phyloP scores from a whole-genome alignment of 1,140 invertebrate species.

The Ips nitidus region DNA sequence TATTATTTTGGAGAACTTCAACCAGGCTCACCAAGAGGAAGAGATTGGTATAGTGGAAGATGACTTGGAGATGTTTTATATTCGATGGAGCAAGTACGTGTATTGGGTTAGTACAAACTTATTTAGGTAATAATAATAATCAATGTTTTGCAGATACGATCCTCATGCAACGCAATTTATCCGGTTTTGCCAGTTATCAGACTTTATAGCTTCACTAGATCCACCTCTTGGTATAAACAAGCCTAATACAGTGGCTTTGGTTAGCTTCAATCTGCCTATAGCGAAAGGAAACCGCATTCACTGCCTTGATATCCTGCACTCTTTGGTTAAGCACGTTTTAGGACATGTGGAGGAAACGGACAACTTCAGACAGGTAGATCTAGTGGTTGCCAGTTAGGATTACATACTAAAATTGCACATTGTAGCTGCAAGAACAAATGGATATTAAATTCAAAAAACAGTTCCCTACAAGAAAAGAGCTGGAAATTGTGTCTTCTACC shows the following conservation, averaged over 20 bases:
- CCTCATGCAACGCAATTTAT: slow-evolving; percentile 96
- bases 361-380: slow-evolving; percentile 77
- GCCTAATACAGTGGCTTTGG: slow-evolving; percentile 92
- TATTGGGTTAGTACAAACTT: too few species aligned
- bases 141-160: slow-evolving; percentile 69
- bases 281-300: slow-evolving; percentile 94
- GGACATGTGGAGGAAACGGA: slow-evolving; percentile 94
- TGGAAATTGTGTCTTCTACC: slow-evolving; percentile 92
- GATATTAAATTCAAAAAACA: slow-evolving; percentile 95
- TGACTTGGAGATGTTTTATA: slow-evolving; percentile 97
- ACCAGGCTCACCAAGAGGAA: slow-evolving; percentile 95
- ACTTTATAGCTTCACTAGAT: slow-evolving; percentile 93
- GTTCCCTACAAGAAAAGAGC: slow-evolving; percentile 91
- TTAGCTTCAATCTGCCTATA: slow-evolving; percentile 95
- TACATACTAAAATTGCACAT: too few species aligned
- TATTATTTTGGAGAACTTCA: slow-evolving; percentile 96
- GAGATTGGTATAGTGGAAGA: slow-evolving; percentile 96
- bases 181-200: slow-evolving; percentile 87
- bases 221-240: slow-evolving; percentile 84
- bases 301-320: slow-evolving; percentile 92
- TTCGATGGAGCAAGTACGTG: slow-evolving; percentile 90
- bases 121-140: too few species aligned
- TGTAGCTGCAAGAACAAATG: slow-evolving; percentile 82
- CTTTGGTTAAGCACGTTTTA: slow-evolving; percentile 89
- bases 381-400: too few species aligned